phyloP scores from a whole-genome alignment of 2,113 vertebrate species.

The Chamaetylas fuelleborni region DNA sequence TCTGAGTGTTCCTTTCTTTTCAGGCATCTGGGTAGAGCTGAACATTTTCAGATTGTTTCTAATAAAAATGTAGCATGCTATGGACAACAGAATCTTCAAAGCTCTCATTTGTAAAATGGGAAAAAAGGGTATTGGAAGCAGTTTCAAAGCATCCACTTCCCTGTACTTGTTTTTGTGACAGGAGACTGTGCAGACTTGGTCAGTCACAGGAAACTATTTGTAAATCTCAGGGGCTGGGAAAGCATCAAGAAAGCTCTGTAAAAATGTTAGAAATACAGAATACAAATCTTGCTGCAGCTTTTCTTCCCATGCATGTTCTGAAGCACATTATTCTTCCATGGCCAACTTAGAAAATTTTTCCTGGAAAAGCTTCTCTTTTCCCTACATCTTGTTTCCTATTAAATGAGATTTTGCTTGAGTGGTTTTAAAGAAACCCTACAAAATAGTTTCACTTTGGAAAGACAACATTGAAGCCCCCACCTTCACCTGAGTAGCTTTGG shows the following conservation, averaged over 20 bases:
- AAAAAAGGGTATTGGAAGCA: not conserved
- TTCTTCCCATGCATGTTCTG: not conserved
- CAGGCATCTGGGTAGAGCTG: not conserved
- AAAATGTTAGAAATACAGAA: not conserved
- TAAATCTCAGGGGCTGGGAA: not conserved
- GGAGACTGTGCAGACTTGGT: not conserved
- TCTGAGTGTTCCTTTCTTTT: not conserved
- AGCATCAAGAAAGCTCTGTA: not conserved
- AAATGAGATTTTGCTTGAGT: not conserved
- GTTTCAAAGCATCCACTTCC: not conserved
- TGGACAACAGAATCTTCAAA: not conserved
- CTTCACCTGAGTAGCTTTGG: not conserved
- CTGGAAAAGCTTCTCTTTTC: not conserved
- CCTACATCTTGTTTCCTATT: not conserved
- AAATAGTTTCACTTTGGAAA: not conserved
- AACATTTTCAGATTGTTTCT: not conserved
- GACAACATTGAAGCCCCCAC: accelerated
- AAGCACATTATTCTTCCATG: not conserved
- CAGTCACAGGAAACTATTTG: conserved; percentile 41
- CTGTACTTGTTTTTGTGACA: conserved; percentile 27
- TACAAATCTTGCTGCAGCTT: not conserved
- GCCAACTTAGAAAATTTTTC: not conserved
- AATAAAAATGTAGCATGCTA: not conserved
- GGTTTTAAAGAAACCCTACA: not conserved
- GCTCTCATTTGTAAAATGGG: not conserved